Base-by-base conservation (phyloP, 2,888 invertebrate species). In the Orthosia gracilis region DNA sequence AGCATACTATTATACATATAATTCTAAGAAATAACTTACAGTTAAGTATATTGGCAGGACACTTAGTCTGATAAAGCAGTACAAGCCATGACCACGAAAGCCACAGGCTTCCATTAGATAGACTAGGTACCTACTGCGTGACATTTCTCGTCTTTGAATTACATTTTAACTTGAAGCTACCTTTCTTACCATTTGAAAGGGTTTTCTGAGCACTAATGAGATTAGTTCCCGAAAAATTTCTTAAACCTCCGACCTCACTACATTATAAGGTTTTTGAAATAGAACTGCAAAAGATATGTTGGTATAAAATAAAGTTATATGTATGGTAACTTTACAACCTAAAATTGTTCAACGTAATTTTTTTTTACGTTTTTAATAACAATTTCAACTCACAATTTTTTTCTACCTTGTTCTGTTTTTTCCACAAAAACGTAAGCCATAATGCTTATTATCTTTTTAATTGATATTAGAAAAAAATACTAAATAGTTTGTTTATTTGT, bases 141-240 rank as follows among this genome's bases (percentile, higher is more conserved):
- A 1, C 17, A 4, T 58, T 23, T 40, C 47, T 59, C 31, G n/a
- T 17, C 40, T 54, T 68, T 61, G 52, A 76, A 54, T 49, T 47
- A 59, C 23, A n/a, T 59, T 54, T n/a, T 26, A 75, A 4, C 0
- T 26, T 45, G 23, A 49, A 11, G 3, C 45, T 11, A 40, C 17
- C 49, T 76, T 76, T 15, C 52, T 69, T 58, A 62, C 18, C 15
- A n/a, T 58, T 58, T 58, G 11, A 49, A 52, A 58, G 18, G 70
- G 31, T 69, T 76, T 58, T 15, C 31, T 4, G 9, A 63, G 17
- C 40, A 54, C 47, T 58, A 78, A 62, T 58, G 52, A 47, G 55
- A 76, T 77, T 77, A 68, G 65, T 54, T 59, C 3, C n/a, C 5
- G 11, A 54, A 45, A 66, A 65, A 59, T n/a, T 2, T 4, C 4